These are phyloP conservation scores for Pitangus sulphuratus DNA, from an alignment of 2,797 vertebrate genomes.

Conservation along the genomic window DNA sequence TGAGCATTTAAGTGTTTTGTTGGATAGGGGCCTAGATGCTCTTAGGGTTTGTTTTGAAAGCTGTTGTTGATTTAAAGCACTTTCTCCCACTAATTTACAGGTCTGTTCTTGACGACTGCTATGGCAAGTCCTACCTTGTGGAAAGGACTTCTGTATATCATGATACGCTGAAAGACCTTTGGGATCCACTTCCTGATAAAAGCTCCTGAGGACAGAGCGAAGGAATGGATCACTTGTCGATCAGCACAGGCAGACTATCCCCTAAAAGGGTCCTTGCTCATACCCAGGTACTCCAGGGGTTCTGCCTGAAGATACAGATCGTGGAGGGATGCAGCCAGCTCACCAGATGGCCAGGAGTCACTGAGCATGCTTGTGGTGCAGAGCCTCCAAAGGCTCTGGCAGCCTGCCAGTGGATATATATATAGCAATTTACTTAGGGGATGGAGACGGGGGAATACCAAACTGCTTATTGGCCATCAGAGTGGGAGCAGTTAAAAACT, in stretches of 20 bases:
- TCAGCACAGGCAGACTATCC: background rate
- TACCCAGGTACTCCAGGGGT: background rate
- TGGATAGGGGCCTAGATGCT: constrained; percentile 57
- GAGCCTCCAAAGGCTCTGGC: constrained; percentile 24
- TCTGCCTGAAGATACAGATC: background rate
- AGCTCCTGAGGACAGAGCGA: background rate
- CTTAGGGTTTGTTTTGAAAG: constrained; percentile 56
- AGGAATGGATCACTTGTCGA: background rate
- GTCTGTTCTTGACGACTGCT: background rate
- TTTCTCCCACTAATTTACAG: constrained; percentile 15
- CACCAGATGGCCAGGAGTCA: constrained; percentile 49
- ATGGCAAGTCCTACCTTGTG: background rate
- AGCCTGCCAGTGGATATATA: background rate
- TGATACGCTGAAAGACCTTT: background rate
- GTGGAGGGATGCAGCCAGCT: constrained; percentile 19
- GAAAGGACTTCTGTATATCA: background rate
- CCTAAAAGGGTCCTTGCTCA: background rate
- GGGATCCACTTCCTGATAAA: background rate
- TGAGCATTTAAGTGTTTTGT: constrained; percentile 59
- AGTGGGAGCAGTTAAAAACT: constrained; percentile 38
- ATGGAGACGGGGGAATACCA: constrained; percentile 26
- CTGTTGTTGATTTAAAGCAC: constrained; percentile 53
- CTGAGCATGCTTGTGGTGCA: constrained; percentile 37
- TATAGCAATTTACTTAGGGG: constrained; percentile 32
- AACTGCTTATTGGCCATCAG: constrained; percentile 49